A percentile compares a stretch with the other conserved stretches of the same genome.
Evolutionary conservation across 2,888 invertebrate species (phyloP).

Genomic region (Campoletis raptor): DNA sequence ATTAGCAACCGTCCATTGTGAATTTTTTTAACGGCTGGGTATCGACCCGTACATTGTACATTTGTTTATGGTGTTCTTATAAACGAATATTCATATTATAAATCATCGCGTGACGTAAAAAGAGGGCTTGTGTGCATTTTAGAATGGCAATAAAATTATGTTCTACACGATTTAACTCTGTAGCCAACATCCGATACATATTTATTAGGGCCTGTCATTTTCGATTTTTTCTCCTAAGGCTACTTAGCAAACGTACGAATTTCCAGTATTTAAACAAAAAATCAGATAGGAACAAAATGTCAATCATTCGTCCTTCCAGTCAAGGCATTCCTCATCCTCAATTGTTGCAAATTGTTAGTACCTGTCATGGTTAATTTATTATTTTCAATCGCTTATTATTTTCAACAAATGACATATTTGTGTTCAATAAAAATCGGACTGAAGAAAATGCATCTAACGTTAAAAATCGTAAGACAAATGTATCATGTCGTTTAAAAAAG

Average conservation of each 20-base stretch:
- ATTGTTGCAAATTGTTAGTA: not conserved
- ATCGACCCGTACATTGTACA: constrained; percentile 35
- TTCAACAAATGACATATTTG: not conserved
- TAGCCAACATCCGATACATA: not conserved
- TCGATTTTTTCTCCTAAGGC: not conserved
- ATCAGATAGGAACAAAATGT: not conserved
- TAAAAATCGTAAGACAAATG: not conserved
- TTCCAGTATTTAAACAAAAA: not conserved
- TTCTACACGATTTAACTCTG: not conserved
- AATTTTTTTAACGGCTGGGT: constrained; percentile 16
- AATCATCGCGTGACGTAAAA: not conserved
- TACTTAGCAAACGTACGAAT: not conserved
- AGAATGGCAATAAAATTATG: not conserved
- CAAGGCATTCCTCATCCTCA: not conserved
- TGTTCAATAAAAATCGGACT: not conserved
- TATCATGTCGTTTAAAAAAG: not conserved
- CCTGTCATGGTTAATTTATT: not conserved
- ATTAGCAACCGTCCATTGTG: not conserved
- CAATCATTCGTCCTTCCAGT: not conserved
- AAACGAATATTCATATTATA: not conserved
- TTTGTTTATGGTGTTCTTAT: constrained; percentile 25
- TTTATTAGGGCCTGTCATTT: not conserved
- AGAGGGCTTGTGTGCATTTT: constrained; percentile 10
- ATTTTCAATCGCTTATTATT: not conserved
- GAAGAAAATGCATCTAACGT: not conserved